These are phyloP conservation scores for Erpornis zantholeuca DNA, from an alignment of 2,113 vertebrate genomes.

Conservation along the genomic window DNA sequence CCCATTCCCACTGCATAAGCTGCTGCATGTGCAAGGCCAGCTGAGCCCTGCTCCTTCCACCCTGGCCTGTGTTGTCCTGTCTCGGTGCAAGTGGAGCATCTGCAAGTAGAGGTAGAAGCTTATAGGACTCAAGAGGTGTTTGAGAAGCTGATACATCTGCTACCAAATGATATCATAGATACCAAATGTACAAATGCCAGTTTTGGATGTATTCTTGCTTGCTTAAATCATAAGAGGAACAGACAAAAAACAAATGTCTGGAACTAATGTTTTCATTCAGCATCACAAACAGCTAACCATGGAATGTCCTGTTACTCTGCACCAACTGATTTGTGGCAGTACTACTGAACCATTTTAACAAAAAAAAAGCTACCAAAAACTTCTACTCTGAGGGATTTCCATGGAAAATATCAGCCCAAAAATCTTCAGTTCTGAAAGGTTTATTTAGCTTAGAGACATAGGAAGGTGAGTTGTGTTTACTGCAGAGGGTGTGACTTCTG, in stretches of 20 bases:
- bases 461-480: background rate
- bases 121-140: background rate
- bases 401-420: background rate
- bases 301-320: background rate
- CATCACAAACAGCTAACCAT: background rate
- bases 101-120: background rate
- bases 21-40: background rate
- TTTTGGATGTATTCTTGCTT: background rate
- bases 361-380: background rate
- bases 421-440: background rate
- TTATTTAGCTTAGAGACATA: background rate
- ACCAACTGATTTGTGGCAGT: background rate
- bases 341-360: background rate
- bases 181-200: background rate
- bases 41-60: background rate
- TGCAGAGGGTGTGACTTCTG: background rate
- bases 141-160: background rate
- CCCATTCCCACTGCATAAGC: background rate
- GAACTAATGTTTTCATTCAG: background rate
- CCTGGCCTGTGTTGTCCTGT: accelerated
- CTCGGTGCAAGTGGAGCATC: background rate
- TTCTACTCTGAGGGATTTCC: background rate
- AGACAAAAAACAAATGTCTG: background rate
- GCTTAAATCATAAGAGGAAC: background rate
- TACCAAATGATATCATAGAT: background rate